Percentiles rank a stretch among this genome's conserved stretches.
Conservation (phyloP, 2,113 vertebrate genomes). For the Cariama cristata region DNA sequence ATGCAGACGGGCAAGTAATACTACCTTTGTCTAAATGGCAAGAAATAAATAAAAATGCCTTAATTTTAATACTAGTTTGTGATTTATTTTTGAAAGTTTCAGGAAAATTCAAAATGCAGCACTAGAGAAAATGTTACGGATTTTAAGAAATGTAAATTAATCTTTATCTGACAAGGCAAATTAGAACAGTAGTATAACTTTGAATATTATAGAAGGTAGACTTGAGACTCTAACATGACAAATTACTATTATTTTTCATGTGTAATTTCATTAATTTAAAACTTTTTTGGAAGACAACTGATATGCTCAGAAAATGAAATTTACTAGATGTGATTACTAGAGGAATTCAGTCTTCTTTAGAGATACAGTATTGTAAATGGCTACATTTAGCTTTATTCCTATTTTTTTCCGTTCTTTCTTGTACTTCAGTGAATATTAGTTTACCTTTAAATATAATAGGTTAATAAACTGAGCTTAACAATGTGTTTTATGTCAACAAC, state of each 20-base stretch:
- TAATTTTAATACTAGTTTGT: neutral
- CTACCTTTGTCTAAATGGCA: neutral
- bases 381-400: neutral
- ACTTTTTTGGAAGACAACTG: neutral
- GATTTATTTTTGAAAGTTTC: neutral
- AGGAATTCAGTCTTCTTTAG: neutral
- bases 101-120: neutral
- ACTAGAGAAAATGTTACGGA: neutral
- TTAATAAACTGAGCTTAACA: neutral
- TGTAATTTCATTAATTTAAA: neutral
- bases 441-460: neutral
- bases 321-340: neutral
- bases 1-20: slow-evolving; percentile 88
- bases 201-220: neutral
- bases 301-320: neutral
- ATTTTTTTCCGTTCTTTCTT: neutral
- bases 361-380: neutral
- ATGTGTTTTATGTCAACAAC: neutral
- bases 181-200: neutral
- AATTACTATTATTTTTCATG: neutral
- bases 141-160: neutral
- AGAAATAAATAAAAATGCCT: neutral
- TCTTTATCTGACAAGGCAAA: neutral
- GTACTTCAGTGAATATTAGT: neutral
- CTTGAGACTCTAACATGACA: neutral